Percentiles rank a stretch among this genome's conserved stretches.
Evolutionary conservation across 2,113 vertebrate species (phyloP).

Genomic region (Dermatemys mawii): DNA sequence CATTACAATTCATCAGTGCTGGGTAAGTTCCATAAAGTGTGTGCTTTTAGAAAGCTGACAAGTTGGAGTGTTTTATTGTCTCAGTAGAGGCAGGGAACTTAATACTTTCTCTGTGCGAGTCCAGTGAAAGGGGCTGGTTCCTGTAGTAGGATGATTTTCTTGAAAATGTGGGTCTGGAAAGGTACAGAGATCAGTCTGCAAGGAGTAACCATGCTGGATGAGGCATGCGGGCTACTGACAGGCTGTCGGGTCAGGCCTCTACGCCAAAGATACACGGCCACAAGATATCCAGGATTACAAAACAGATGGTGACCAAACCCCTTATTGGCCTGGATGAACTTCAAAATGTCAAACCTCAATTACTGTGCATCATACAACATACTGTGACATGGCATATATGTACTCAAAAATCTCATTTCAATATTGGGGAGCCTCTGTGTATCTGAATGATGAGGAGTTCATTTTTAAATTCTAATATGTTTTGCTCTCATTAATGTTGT

Average conservation of each 20-base stretch:
- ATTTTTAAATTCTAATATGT: no score
- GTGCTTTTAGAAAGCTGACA: not conserved
- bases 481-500: not conserved
- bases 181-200: not conserved
- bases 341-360: not conserved
- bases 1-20: not conserved
- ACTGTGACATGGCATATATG: not conserved
- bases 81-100: not conserved
- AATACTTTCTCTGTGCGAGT: not conserved
- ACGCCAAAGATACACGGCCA: not conserved
- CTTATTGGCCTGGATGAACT: rapidly evolving
- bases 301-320: not conserved
- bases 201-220: not conserved
- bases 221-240: not conserved
- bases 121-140: not conserved
- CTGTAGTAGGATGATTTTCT: not conserved
- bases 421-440: not conserved
- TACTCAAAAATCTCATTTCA: not conserved
- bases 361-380: not conserved
- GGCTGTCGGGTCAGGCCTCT: not conserved
- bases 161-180: not conserved
- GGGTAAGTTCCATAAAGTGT: not conserved
- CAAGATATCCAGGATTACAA: not conserved
- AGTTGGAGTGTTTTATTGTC: not conserved
- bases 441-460: not conserved